These are phyloP conservation scores for Agrochola circellaris DNA, from an alignment of 2,888 invertebrate genomes.

Conservation along the genomic window DNA sequence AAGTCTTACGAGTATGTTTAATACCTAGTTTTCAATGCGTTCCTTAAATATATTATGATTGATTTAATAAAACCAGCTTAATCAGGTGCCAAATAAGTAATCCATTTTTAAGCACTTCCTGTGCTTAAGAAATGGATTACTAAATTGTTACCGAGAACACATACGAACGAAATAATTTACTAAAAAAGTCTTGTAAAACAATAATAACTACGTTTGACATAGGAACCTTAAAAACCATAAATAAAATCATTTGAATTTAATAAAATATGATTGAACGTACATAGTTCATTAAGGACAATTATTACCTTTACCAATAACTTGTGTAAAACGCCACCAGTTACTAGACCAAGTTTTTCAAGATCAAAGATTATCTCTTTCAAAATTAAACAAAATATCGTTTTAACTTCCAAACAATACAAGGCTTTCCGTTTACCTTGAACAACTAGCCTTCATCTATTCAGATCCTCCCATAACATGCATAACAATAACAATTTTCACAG, in stretches of 20 bases:
- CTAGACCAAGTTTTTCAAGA: background rate
- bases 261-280: background rate
- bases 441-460: background rate
- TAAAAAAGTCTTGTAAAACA: background rate
- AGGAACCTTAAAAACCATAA: too few species aligned
- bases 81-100: too few species aligned
- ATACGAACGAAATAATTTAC: background rate
- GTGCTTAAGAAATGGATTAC: background rate
- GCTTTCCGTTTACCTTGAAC: background rate
- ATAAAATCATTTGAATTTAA: background rate
- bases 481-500: constrained; percentile 52
- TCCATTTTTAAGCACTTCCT: too few species aligned
- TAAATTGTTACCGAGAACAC: background rate
- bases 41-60: background rate
- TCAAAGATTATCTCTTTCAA: background rate
- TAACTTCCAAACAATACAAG: background rate
- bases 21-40: background rate
- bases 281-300: too few species aligned
- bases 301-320: too few species aligned
- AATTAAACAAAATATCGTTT: background rate
- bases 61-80: background rate
- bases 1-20: too few species aligned
- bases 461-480: constrained; percentile 2
- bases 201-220: background rate
- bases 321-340: too few species aligned